Evolutionary conservation across 1,140 invertebrate species (phyloP).

Genomic region (Galendromus occidentalis): DNA sequence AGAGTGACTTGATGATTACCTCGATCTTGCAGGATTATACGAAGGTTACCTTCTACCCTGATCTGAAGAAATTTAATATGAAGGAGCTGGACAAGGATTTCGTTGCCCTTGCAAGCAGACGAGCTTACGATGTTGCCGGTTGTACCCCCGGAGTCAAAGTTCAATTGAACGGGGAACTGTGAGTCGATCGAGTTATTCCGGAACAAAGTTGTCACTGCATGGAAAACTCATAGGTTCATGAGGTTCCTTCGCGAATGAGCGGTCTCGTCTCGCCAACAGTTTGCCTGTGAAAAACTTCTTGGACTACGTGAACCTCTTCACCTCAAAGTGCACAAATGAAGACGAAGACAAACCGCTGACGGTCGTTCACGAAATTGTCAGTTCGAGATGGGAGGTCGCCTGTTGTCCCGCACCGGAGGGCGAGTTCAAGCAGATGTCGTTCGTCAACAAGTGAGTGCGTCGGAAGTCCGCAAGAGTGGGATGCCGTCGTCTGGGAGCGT

Average conservation of each 20-base stretch:
- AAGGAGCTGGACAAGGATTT: slow-evolving; percentile 75
- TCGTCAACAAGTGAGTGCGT: slow-evolving; percentile 50
- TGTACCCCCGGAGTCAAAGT: slow-evolving; percentile 77
- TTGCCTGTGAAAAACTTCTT: slow-evolving; percentile 58
- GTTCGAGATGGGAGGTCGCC: slow-evolving; percentile 88
- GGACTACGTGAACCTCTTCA: slow-evolving; percentile 85
- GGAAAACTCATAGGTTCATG: too few relatives aligned
- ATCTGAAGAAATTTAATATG: slow-evolving; percentile 94
- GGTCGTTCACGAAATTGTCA: slow-evolving; percentile 60
- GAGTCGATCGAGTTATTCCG: slow-evolving; percentile 34
- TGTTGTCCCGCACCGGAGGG: slow-evolving; percentile 59
- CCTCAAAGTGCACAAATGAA: slow-evolving; percentile 53
- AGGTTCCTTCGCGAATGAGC: not conserved
- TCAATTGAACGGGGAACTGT: slow-evolving; percentile 72
- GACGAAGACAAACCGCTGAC: slow-evolving; percentile 61
- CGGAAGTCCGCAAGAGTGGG: not conserved
- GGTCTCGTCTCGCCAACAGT: slow-evolving; percentile 13
- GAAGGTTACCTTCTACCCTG: slow-evolving; percentile 83
- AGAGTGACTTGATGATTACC: too few relatives aligned
- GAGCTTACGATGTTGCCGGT: slow-evolving; percentile 91
- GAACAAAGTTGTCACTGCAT: too few relatives aligned
- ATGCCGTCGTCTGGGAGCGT: too few relatives aligned
- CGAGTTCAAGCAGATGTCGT: slow-evolving; percentile 94
- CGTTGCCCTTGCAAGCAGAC: slow-evolving; percentile 69
- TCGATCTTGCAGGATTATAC: slow-evolving; percentile 52